A percentile compares a stretch with the other conserved stretches of the same genome.
phyloP scores from a whole-genome alignment of 1,140 invertebrate species.

The Tyrophagus putrescentiae region DNA sequence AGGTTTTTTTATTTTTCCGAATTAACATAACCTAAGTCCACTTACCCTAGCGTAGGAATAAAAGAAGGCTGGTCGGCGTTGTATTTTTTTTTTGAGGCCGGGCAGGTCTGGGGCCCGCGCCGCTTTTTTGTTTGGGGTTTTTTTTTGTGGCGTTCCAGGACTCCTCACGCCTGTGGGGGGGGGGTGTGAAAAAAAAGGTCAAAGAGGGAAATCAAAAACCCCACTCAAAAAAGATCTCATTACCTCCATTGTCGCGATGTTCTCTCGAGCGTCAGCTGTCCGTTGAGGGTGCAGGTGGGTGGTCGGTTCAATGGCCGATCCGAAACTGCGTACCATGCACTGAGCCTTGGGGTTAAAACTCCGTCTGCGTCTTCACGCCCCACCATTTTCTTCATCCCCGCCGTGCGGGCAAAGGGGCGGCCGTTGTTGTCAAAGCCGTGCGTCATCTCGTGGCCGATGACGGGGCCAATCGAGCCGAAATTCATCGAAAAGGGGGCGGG shows the following conservation, averaged over 20 bases:
- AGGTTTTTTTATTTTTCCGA: neutral
- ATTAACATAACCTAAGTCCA: slow-evolving; percentile 31
- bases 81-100: slow-evolving; percentile 56
- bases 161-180: slow-evolving; percentile 31
- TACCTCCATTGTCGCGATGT: slow-evolving; percentile 75
- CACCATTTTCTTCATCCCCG: slow-evolving; percentile 65
- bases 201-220: slow-evolving; percentile 24
- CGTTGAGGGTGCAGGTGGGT: slow-evolving; percentile 37
- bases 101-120: slow-evolving; percentile 42
- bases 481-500: slow-evolving; percentile 62
- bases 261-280: slow-evolving; percentile 62
- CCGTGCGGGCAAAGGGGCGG: slow-evolving; percentile 29
- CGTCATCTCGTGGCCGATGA: slow-evolving; percentile 33
- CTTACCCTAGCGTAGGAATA: slow-evolving; percentile 44
- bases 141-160: slow-evolving; percentile 16
- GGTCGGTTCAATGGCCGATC: slow-evolving; percentile 42
- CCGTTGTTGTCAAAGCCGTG: slow-evolving; percentile 42
- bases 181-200: slow-evolving; percentile 14
- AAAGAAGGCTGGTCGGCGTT: slow-evolving; percentile 66
- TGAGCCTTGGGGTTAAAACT: slow-evolving; percentile 54
- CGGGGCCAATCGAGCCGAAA: slow-evolving; percentile 27
- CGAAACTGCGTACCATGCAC: slow-evolving; percentile 79
- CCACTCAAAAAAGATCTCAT: neutral
- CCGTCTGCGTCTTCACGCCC: slow-evolving; percentile 52
- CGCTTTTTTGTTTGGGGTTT: slow-evolving; percentile 23